Percentiles rank a stretch among this genome's conserved stretches.
phyloP scores from a whole-genome alignment of 2,888 invertebrate genomes.

The Temnothorax unifasciatus region DNA sequence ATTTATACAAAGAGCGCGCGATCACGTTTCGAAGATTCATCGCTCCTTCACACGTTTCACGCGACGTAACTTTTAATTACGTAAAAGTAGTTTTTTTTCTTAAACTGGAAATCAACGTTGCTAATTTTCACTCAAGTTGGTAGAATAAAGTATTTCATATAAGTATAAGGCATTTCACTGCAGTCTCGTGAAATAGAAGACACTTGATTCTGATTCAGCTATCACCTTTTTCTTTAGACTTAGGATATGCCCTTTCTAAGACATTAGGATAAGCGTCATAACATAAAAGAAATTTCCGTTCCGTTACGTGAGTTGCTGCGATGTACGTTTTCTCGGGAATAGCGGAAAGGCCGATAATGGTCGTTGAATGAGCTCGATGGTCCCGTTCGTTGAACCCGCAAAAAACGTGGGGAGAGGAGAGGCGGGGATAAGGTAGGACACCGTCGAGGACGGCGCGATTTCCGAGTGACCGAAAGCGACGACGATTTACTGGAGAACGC shows the following conservation, averaged over 20 bases:
- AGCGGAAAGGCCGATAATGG: constrained; percentile 32
- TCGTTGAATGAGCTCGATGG: constrained; percentile 33
- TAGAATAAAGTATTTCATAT: background rate
- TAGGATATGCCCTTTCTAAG: too few species aligned
- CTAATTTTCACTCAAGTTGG: background rate
- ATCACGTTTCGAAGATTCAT: background rate
- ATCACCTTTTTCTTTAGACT: background rate
- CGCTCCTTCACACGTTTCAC: background rate
- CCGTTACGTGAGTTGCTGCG: background rate
- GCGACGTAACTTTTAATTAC: background rate
- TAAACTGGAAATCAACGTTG: background rate
- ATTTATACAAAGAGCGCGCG: background rate
- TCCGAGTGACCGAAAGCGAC: constrained; percentile 49
- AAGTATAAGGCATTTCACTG: background rate
- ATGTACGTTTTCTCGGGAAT: constrained; percentile 23
- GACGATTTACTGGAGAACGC: constrained; percentile 43
- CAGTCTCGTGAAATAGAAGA: background rate
- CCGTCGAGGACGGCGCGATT: constrained; percentile 16
- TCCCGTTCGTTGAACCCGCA: constrained; percentile 15
- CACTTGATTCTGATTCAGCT: background rate
- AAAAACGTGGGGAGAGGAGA: background rate
- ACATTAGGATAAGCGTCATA: background rate
- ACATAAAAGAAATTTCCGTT: constrained; percentile 4
- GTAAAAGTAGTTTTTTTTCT: background rate
- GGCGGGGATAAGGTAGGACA: constrained; percentile 7